Conservation (phyloP, 2,888 invertebrate species). For the Bellardia bayeri region DNA sequence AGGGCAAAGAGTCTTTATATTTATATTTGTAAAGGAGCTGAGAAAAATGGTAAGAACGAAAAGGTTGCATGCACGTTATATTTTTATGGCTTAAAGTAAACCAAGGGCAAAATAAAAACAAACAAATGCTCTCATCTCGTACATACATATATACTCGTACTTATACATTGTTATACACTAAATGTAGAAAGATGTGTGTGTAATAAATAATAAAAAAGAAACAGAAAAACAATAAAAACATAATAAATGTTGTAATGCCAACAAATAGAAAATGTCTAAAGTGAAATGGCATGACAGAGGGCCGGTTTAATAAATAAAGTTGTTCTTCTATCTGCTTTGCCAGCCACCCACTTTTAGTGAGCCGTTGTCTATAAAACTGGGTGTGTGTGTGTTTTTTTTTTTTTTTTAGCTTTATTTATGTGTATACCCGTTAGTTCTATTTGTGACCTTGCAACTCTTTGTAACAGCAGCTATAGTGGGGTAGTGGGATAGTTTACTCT, state of each 20-base stretch:
- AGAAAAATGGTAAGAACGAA: background rate
- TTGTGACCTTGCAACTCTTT: no score
- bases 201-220: background rate
- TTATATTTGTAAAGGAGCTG: background rate
- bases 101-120: constrained; percentile 47
- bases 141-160: background rate
- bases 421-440: no score
- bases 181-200: no score
- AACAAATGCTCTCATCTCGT: background rate
- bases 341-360: background rate
- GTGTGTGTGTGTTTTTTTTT: background rate
- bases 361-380: background rate
- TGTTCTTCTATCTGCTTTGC: background rate
- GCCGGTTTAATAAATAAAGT: background rate
- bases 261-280: background rate
- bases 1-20: background rate
- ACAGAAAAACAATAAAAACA: background rate
- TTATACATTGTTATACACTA: no score
- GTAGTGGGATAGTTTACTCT: no score
- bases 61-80: background rate
- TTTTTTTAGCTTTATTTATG: no score
- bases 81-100: constrained; percentile 50
- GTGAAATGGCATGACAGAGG: background rate
- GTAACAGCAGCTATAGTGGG: no score
- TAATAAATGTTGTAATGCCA: background rate